Evolutionary conservation across 2,888 invertebrate species (phyloP), one percentile per base, ranked within the genome.

Genomic region (Archips crataeganus): DNA sequence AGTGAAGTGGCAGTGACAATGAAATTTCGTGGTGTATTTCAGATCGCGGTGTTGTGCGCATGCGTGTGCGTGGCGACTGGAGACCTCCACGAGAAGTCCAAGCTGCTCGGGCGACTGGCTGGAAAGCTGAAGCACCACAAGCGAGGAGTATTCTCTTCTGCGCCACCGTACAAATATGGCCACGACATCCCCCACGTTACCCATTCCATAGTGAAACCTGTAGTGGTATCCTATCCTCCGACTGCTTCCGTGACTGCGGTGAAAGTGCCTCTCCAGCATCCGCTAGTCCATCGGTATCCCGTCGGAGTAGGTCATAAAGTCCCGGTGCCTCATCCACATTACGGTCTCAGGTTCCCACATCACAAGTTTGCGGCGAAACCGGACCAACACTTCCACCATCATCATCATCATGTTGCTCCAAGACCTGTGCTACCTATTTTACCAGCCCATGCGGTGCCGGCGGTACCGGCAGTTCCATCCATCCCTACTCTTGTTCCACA

Each of bases 91-190:
- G 81, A 85, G 51, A 93, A 93, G 79, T 81, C 86, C 66, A 88
- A 86, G 79, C 82, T 91, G 77, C 75, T 90, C 13, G 85, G 89
- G 42, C 84, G 87, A 59, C 80, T 92, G 60, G 78, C 83, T 1
- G 81, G 78, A 42, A 84, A 83, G 69, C 81, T 82, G 75, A 90
- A 87, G 77, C 94, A 94, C 65, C 90, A 92, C 80, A 94, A 94
- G 79, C 86, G 93, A 10, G 94, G 94, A 73, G 86, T 91, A 13
- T 83, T 91, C 61, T 88, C 92, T 10, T 76, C 84, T 4, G 84
- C 94, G n/a, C 94, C 94, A 0, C 87, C 95, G 3, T 95, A 86
- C 83, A 95, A 95, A 74, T 86, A 93, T 6, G 95, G 95, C 49
- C 90, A 94, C 74, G 95, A 95, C 76, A 91, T 94, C 63, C 94